Evolutionary conservation across 2,113 vertebrate species (phyloP).

Genomic region (Toxostoma redivivum): DNA sequence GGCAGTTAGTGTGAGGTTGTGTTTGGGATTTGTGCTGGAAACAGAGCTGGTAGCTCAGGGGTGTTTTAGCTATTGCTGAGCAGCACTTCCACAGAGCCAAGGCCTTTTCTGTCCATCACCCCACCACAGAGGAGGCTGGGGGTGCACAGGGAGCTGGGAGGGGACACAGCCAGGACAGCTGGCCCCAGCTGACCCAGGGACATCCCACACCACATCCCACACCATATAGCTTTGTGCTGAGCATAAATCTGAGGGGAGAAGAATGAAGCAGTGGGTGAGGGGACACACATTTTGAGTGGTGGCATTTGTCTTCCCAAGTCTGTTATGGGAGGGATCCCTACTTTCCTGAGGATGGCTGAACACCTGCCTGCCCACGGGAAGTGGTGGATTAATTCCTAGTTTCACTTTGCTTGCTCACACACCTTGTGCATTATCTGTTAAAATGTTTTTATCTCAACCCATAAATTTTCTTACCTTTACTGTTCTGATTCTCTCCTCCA

Average conservation of each 20-base stretch:
- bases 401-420: not conserved
- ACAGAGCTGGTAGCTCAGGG: not conserved
- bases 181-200: not conserved
- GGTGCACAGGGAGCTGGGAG: not conserved
- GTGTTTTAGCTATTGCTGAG: not conserved
- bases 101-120: not conserved
- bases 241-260: not conserved
- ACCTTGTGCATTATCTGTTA: not conserved
- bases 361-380: not conserved
- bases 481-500: not conserved
- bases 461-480: not conserved
- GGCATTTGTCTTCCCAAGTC: not conserved
- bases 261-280: not conserved
- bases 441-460: not conserved
- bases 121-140: too few relatives aligned
- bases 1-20: not conserved
- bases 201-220: not conserved
- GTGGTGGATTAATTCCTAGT: not conserved
- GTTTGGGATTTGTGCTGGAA: not conserved
- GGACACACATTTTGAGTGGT: not conserved
- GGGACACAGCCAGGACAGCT: not conserved
- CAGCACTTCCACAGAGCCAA: not conserved
- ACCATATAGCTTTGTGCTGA: rapidly evolving
- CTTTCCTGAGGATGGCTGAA: not conserved
- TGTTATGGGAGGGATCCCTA: not conserved